phyloP scores from a whole-genome alignment of 2,113 vertebrate genomes.

The Chiloscyllium plagiosum region DNA sequence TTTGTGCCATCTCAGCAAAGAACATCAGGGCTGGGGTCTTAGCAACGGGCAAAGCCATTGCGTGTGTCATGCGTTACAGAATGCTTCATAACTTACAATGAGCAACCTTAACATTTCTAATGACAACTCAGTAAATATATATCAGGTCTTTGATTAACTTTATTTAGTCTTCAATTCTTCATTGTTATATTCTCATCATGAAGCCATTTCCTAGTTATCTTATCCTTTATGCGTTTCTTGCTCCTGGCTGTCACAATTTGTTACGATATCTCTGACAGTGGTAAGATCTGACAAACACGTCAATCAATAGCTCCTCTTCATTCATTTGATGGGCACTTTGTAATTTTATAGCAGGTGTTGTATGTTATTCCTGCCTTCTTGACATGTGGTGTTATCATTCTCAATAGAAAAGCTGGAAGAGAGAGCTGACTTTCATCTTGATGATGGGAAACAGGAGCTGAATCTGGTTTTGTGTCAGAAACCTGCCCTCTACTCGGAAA shows the following conservation, averaged over 20 bases:
- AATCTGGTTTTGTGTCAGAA: no score
- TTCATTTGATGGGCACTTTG: neutral
- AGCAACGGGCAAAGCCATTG: neutral
- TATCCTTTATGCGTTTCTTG: neutral
- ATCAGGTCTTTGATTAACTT: neutral
- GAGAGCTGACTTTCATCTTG: no score
- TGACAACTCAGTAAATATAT: neutral
- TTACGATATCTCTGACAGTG: neutral
- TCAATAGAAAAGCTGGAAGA: neutral
- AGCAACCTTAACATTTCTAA: neutral
- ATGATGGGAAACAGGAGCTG: no score
- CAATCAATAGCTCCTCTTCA: neutral
- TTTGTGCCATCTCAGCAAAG: neutral
- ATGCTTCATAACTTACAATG: neutral
- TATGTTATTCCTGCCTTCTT: neutral
- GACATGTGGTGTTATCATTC: neutral
- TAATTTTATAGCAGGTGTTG: neutral
- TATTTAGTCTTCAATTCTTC: neutral
- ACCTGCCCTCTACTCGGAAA: no score
- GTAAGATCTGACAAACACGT: neutral
- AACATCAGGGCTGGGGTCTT: neutral
- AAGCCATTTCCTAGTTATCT: neutral
- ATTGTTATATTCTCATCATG: slow-evolving; percentile 5
- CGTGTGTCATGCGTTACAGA: neutral
- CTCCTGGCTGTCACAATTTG: neutral